Evolutionary conservation across 2,888 invertebrate species (phyloP), one percentile per base, ranked within the genome.

Genomic region (Eupithecia inturbata): DNA sequence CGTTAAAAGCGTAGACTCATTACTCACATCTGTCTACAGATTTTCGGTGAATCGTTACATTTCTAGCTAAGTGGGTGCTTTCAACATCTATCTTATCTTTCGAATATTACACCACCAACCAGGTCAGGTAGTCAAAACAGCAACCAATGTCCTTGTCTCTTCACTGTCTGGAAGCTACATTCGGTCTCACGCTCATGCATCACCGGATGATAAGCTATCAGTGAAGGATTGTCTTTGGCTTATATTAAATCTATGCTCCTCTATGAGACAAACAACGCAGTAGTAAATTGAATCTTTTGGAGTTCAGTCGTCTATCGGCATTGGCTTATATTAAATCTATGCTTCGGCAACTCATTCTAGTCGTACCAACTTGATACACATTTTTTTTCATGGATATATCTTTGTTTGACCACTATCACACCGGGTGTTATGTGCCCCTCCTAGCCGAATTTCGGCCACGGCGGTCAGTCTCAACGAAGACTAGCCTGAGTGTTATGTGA

Each of bases 201-300:
- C 57, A 57, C 57, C 14, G 4, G 26, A 57, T 57, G 26, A 57
- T 57, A 57, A 57, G 26, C 57, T 57, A 57, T 57, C 57, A 57
- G 26, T 57, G 57, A 57, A 26, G 22, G 26, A 57, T 57, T 57
- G 26, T 57, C 26, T 57, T 57, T n/a, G n/a, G n/a, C n/a, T n/a
- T n/a, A n/a, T n/a, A n/a, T n/a, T n/a, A n/a, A n/a, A n/a, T n/a
- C n/a, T n/a, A n/a, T n/a, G n/a, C n/a, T n/a, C n/a, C n/a, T n/a
- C n/a, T n/a, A n/a, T n/a, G n/a, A n/a, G n/a, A n/a, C n/a, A n/a
- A n/a, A n/a, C n/a, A n/a, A n/a, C n/a, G n/a, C n/a, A n/a, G n/a
- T n/a, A n/a, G n/a, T n/a, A n/a, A n/a, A n/a, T n/a, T n/a, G n/a
- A n/a, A n/a, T n/a, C n/a, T n/a, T n/a, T n/a, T n/a, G n/a, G n/a